Conservation (phyloP, 1,140 invertebrate genomes). For the Plutomurus gul region DNA sequence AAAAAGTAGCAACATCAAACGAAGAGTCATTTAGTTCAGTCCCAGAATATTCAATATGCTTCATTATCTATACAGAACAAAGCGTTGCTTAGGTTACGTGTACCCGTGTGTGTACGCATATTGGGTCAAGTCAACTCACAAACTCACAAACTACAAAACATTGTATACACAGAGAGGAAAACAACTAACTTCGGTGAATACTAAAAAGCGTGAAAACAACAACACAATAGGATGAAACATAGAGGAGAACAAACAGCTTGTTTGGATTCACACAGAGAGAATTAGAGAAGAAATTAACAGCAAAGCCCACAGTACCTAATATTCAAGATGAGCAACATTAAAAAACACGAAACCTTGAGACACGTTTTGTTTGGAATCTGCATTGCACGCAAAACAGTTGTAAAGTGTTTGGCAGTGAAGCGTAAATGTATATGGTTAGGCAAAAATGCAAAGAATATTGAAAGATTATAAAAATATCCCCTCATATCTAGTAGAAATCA, state of each 20-base stretch:
- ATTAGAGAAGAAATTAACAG: slow-evolving; percentile 28
- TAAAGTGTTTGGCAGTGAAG: no score
- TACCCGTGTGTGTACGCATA: no score
- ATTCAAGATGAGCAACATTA: slow-evolving; percentile 23
- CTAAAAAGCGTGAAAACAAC: not conserved
- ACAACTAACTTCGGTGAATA: not conserved
- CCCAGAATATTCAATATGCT: not conserved
- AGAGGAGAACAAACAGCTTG: not conserved
- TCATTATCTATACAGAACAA: no score
- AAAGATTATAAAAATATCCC: slow-evolving; percentile 21
- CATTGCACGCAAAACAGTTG: not conserved
- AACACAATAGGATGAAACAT: not conserved
- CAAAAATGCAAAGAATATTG: not conserved
- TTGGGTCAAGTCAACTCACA: slow-evolving; percentile 4
- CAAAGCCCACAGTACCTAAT: not conserved
- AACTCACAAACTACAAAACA: not conserved
- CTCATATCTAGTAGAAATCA: no score
- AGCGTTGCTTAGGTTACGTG: not conserved
- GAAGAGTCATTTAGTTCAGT: not conserved
- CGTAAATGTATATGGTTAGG: no score
- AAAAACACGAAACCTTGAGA: slow-evolving; percentile 14
- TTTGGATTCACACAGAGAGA: slow-evolving; percentile 28
- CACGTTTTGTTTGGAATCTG: not conserved
- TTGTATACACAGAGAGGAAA: not conserved
- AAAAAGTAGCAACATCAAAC: not conserved